These are phyloP conservation scores for Enteromius anoplus DNA, from an alignment of 2,797 vertebrate genomes.

Conservation along the genomic window DNA sequence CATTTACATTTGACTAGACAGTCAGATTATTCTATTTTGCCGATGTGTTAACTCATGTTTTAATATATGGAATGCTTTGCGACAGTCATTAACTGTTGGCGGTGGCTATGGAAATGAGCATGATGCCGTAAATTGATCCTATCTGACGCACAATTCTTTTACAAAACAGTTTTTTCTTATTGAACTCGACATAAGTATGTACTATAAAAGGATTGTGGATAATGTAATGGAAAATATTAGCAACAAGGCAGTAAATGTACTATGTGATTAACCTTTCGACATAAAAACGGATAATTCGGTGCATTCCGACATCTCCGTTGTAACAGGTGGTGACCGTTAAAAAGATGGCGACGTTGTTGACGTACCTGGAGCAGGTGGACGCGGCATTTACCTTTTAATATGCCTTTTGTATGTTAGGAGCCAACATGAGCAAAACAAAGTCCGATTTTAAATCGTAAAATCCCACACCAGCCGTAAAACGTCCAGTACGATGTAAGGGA, in stretches of 20 bases:
- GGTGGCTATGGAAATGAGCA: neutral
- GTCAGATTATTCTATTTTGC: neutral
- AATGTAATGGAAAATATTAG: neutral
- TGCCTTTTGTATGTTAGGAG: neutral
- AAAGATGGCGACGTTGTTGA: neutral
- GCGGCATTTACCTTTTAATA: neutral
- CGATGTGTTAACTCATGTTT: neutral
- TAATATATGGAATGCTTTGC: neutral
- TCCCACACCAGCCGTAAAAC: neutral
- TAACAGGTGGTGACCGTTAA: neutral
- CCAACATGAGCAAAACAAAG: neutral
- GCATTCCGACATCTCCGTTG: neutral
- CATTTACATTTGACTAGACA: neutral
- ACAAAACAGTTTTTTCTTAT: neutral
- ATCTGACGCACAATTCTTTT: neutral
- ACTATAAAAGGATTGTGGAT: neutral
- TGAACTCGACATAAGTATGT: neutral
- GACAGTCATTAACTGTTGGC: neutral
- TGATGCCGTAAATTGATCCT: neutral
- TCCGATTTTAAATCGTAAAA: neutral
- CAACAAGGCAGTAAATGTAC: neutral
- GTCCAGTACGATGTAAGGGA: neutral
- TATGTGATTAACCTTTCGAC: neutral
- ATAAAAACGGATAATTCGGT: neutral
- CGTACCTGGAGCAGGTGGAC: neutral